A percentile compares a stretch with the other conserved stretches of the same genome.
These are phyloP conservation scores for Drosophila trichaetosa DNA, from an alignment of 2,888 invertebrate species.

Conservation along the genomic window DNA sequence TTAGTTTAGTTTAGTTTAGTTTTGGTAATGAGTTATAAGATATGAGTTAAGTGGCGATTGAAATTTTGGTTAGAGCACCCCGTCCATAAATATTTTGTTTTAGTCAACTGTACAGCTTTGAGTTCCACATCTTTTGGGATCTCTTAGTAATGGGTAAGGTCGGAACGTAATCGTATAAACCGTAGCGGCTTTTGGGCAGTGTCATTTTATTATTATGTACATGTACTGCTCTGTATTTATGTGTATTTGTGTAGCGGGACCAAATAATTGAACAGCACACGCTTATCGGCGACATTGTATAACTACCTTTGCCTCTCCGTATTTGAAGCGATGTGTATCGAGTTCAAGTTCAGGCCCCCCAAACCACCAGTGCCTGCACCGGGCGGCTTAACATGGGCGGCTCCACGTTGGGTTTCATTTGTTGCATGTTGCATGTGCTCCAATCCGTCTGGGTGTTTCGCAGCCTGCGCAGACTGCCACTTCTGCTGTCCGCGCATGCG, in stretches of 20 bases:
- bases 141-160: conserved; percentile 59
- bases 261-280: conserved; percentile 56
- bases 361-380: conserved; percentile 51
- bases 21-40: conserved; percentile 18
- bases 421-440: conserved; percentile 41
- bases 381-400: conserved; percentile 57
- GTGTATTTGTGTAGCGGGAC: conserved; percentile 75
- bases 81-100: conserved; percentile 62
- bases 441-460: conserved; percentile 81
- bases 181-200: conserved; percentile 47
- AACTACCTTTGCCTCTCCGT: conserved; percentile 82
- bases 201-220: conserved; percentile 36
- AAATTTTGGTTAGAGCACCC: conserved; percentile 36
- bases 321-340: conserved; percentile 67
- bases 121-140: conserved; percentile 50
- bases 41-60: conserved; percentile 27
- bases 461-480: conserved; percentile 83
- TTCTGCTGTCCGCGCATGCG: conserved; percentile 85
- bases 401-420: conserved; percentile 71
- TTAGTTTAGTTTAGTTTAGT: conserved; percentile 17
- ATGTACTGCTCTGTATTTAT: conserved; percentile 33
- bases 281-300: conserved; percentile 42
- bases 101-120: conserved; percentile 74
- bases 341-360: conserved; percentile 70
- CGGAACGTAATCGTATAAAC: conserved; percentile 64